Evolutionary conservation across 2,888 invertebrate genomes (phyloP), one percentile per base, ranked within the genome.

Genomic region (Sylvicola cinctus): DNA sequence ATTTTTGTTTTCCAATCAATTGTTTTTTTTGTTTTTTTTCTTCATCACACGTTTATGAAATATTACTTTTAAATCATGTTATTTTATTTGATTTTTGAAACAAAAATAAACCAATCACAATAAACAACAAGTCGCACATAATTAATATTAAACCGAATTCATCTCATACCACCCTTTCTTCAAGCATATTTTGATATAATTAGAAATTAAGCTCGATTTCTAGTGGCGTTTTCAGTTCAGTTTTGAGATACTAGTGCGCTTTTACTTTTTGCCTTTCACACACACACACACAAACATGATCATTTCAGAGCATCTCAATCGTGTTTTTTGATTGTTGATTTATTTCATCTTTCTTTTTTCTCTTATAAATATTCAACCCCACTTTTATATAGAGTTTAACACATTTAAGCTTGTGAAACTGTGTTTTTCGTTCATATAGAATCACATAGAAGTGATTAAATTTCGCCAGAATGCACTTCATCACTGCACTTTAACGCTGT

Each of bases 321-420:
- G 13, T 29, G 29, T 16, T 26, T 28, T 33, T 34, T 29, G 33
- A 37, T 32, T 31, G 32, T 37, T 36, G 30, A 32, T 25, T 25
- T 16, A 41, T 39, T 39, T 35, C 40, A 38, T 38, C 38, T 37
- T 42, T 35, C 26, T 37, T 40, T 39, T 40, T 39, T 37, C 35
- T 39, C 32, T 34, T 31, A n/a, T n/a, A n/a, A n/a, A n/a, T n/a
- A n/a, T n/a, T n/a, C n/a, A n/a, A n/a, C n/a, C n/a, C n/a, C n/a
- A n/a, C n/a, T n/a, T n/a, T n/a, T n/a, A n/a, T n/a, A n/a, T n/a
- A n/a, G n/a, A n/a, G n/a, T n/a, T 20, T 20, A 20, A 20, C 20
- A 20, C 4, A 4, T 37, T 35, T 33, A 39, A 36, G 25, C 34
- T 29, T 39, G 34, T 37, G 35, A 16, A 25, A 16, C 29, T 36